These are phyloP conservation scores for Sandelia bainsii DNA, from an alignment of 2,797 vertebrate genomes.

Conservation along the genomic window DNA sequence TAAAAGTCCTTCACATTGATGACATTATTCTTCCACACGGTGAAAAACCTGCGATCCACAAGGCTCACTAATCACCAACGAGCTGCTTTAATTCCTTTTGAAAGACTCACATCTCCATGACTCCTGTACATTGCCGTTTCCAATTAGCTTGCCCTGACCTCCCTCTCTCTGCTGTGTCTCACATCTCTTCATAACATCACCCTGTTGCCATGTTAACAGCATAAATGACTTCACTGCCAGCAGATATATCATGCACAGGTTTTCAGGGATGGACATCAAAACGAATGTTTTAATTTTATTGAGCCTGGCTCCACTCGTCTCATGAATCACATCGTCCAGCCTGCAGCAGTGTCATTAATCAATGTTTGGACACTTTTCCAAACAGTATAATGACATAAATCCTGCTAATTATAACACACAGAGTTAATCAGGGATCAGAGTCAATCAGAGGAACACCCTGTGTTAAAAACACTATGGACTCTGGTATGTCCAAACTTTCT, in stretches of 20 bases:
- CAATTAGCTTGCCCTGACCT: conserved; percentile 29
- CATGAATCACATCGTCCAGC: too few relatives aligned
- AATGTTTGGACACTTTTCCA: too few relatives aligned
- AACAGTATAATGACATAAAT: too few relatives aligned
- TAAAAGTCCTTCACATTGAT: not conserved
- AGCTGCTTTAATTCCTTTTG: not conserved
- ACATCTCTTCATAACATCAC: conserved; percentile 7
- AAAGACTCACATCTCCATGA: conserved; percentile 12
- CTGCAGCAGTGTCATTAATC: too few relatives aligned
- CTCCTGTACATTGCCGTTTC: conserved; percentile 19
- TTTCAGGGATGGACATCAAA: conserved; percentile 6
- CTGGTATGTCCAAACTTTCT: too few relatives aligned
- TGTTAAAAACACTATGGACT: too few relatives aligned
- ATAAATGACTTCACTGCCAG: conserved; percentile 25
- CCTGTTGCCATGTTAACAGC: conserved; percentile 45
- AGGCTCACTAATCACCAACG: conserved; percentile 9
- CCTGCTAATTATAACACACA: too few relatives aligned
- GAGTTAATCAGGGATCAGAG: too few relatives aligned
- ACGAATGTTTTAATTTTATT: not conserved
- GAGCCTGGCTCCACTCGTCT: too few relatives aligned
- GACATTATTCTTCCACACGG: not conserved
- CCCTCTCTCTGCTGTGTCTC: not conserved
- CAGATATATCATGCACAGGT: conserved; percentile 1
- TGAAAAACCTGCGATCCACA: not conserved
- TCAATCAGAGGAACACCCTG: too few relatives aligned